Percentiles rank a stretch among this genome's conserved stretches.
These are phyloP conservation scores for Ephestia elutella DNA, from an alignment of 1,140 invertebrate species.

Conservation along the genomic window DNA sequence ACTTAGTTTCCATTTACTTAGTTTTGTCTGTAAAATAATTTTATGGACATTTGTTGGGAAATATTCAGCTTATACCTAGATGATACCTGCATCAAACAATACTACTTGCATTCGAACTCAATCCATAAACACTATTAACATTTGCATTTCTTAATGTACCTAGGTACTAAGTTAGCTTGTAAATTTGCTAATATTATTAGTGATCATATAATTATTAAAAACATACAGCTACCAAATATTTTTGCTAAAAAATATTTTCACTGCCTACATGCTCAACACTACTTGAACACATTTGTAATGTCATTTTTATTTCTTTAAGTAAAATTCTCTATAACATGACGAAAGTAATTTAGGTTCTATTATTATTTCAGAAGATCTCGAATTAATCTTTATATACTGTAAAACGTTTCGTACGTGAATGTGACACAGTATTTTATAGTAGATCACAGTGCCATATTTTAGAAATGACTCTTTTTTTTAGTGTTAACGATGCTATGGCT, in stretches of 20 bases:
- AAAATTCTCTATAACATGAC: not conserved
- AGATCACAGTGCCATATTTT: not conserved
- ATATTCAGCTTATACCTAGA: not conserved
- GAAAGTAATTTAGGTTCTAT: not conserved
- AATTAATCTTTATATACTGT: no score
- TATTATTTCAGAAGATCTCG: not conserved
- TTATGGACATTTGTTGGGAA: not conserved
- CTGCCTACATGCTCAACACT: not conserved
- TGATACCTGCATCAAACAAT: no score
- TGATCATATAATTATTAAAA: slow-evolving; percentile 23
- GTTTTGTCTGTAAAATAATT: not conserved
- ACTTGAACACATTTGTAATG: no score
- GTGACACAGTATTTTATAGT: not conserved
- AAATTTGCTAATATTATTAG: slow-evolving; percentile 8
- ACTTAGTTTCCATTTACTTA: not conserved
- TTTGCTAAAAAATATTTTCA: slow-evolving; percentile 10
- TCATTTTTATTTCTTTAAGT: no score
- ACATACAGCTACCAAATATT: slow-evolving; percentile 60
- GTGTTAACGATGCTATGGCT: not conserved
- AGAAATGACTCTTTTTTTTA: not conserved
- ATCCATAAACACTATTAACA: no score
- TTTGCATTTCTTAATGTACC: no score
- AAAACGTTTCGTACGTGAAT: not conserved
- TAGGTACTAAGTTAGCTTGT: slow-evolving; percentile 1
- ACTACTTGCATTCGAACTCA: no score